These are phyloP conservation scores for Epinotia ramella DNA, from an alignment of 2,888 invertebrate genomes.

Conservation along the genomic window DNA sequence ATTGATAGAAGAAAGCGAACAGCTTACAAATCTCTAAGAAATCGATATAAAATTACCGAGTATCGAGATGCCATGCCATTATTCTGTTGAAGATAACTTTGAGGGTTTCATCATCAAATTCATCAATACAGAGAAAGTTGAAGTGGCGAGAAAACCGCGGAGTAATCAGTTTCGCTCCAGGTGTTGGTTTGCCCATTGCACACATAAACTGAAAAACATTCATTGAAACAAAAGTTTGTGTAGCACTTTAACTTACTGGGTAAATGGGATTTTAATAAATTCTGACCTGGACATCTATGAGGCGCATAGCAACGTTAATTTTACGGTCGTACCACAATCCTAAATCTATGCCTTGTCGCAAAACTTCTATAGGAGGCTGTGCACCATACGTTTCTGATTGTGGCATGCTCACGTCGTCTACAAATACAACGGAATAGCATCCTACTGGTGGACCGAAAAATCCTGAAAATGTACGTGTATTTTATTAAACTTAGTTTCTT, in stretches of 20 bases:
- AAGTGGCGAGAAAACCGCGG: constrained; percentile 95
- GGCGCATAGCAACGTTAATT: constrained; percentile 90
- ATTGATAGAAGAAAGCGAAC: constrained; percentile 15
- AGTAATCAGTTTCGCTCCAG: constrained; percentile 93
- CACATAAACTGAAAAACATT: constrained; percentile 88
- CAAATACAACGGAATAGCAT: constrained; percentile 95
- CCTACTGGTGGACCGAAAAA: constrained; percentile 97
- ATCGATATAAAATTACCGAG: constrained; percentile 85
- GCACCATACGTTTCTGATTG: constrained; percentile 95
- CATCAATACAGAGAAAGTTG: constrained; percentile 93
- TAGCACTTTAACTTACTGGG: not conserved
- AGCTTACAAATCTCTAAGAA: not conserved
- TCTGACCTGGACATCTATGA: constrained; percentile 93
- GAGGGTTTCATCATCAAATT: constrained; percentile 94
- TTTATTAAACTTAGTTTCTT: not conserved
- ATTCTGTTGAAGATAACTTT: constrained; percentile 95
- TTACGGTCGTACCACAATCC: constrained; percentile 96
- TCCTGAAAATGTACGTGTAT: constrained; percentile 75
- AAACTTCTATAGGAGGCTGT: constrained; percentile 96
- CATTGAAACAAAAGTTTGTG: not conserved
- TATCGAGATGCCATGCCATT: constrained; percentile 97
- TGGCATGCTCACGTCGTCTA: constrained; percentile 99
- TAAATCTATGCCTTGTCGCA: constrained; percentile 96
- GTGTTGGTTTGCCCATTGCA: constrained; percentile 93
- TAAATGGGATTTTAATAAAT: not conserved